These are phyloP conservation scores for Daubentonia madagascariensis DNA, from an alignment of 2,113 vertebrate species.

Conservation along the genomic window DNA sequence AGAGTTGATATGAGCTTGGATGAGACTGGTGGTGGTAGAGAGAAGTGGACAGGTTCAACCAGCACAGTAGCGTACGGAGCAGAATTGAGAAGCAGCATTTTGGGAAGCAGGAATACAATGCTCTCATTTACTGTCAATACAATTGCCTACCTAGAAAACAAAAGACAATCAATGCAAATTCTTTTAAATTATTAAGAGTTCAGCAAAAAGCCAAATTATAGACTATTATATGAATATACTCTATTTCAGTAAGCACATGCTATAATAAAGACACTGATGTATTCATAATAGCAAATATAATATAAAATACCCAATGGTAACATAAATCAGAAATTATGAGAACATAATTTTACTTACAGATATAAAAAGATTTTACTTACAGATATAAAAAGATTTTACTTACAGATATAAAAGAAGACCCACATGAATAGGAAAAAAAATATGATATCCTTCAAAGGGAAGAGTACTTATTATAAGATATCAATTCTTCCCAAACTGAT, in stretches of 20 bases:
- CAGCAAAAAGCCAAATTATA: background rate
- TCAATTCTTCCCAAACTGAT: background rate
- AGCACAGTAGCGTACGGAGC: fast-evolving
- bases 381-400: background rate
- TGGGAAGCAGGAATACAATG: background rate
- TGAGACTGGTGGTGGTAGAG: no score
- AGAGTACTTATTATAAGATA: background rate
- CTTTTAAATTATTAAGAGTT: background rate
- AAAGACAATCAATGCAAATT: background rate
- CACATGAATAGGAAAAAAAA: background rate
- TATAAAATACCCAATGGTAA: background rate
- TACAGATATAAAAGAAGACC: background rate
- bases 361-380: background rate
- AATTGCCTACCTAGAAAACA: background rate
- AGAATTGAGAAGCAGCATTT: background rate
- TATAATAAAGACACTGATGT: background rate
- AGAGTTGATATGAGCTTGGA: background rate
- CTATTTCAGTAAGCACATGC: background rate
- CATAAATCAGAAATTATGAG: background rate
- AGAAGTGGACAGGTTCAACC: background rate
- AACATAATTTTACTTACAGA: background rate
- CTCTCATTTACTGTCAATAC: background rate
- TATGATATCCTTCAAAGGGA: background rate
- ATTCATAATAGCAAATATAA: background rate
- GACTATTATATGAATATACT: background rate